Conservation (phyloP, 2,113 vertebrate species). For the Lepisosteus osseus region DNA sequence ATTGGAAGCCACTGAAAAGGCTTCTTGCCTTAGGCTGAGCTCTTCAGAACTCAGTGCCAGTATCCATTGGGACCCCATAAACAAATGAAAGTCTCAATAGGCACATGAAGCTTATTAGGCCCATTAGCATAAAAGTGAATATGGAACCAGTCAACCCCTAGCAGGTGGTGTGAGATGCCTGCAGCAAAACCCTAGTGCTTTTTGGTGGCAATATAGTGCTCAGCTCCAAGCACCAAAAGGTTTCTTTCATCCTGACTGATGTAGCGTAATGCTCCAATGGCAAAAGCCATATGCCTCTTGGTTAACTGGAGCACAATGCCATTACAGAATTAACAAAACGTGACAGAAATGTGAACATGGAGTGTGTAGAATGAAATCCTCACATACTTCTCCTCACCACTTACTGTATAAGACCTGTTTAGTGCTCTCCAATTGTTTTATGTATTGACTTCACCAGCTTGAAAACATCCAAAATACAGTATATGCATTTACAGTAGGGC, state of each 20-base stretch:
- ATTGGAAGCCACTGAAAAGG: neutral
- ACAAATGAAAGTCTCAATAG: neutral
- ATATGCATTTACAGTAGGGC: no score
- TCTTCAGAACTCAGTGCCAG: neutral
- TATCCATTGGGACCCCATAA: neutral
- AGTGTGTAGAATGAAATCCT: no score
- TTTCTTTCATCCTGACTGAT: neutral
- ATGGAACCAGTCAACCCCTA: neutral
- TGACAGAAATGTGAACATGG: no score
- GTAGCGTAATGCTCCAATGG: neutral
- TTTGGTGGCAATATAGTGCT: neutral
- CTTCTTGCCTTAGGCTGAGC: neutral
- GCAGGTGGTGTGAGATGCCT: neutral
- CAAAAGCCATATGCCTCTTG: neutral
- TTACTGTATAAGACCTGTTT: no score
- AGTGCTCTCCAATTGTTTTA: no score
- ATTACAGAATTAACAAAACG: no score
- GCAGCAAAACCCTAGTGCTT: neutral
- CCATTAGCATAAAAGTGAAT: constrained; percentile 8
- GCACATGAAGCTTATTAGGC: neutral
- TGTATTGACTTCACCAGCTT: no score
- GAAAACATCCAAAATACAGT: no score
- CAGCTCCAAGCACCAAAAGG: neutral
- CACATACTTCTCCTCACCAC: no score
- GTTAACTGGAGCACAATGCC: neutral